Evolutionary conservation across 1,140 invertebrate species (phyloP).

Genomic region (Thaumetopoea pityocampa): DNA sequence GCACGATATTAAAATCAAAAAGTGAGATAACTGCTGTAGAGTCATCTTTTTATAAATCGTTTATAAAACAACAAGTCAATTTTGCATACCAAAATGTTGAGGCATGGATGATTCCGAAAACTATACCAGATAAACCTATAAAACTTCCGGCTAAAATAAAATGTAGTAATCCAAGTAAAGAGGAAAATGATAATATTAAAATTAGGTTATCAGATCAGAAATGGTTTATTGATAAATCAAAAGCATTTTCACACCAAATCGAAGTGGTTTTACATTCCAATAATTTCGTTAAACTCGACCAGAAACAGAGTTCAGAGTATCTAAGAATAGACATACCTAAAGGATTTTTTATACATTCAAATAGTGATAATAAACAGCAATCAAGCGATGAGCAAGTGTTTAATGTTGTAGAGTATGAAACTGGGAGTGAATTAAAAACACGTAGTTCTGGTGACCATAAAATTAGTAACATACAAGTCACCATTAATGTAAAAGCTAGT

Average conservation of each 20-base stretch:
- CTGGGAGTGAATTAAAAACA: conserved; percentile 20
- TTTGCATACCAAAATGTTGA: conserved; percentile 46
- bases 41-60: conserved; percentile 27
- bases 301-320: conserved; percentile 36
- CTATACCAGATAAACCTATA: conserved; percentile 24
- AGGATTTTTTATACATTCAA: conserved; percentile 45
- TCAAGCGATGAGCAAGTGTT: conserved; percentile 56
- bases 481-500: conserved; percentile 25
- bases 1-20: conserved; percentile 34
- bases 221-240: conserved; percentile 42
- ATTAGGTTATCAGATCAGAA: conserved; percentile 30
- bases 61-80: conserved; percentile 30
- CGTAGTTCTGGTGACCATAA: conserved; percentile 20
- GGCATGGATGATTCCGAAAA: conserved; percentile 58
- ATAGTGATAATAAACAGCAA: conserved; percentile 23
- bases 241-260: conserved; percentile 40
- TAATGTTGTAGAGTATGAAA: conserved; percentile 59
- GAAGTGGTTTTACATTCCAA: conserved; percentile 44
- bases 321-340: conserved; percentile 50
- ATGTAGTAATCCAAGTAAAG: conserved; percentile 5
- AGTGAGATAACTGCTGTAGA: conserved; percentile 34
- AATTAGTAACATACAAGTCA: conserved; percentile 24
- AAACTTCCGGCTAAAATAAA: conserved; percentile 3
- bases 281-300: conserved; percentile 20
- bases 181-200: conserved; percentile 24